These are phyloP conservation scores for Dolichomitus sp. DNA, from an alignment of 2,888 invertebrate species.

Conservation along the genomic window DNA sequence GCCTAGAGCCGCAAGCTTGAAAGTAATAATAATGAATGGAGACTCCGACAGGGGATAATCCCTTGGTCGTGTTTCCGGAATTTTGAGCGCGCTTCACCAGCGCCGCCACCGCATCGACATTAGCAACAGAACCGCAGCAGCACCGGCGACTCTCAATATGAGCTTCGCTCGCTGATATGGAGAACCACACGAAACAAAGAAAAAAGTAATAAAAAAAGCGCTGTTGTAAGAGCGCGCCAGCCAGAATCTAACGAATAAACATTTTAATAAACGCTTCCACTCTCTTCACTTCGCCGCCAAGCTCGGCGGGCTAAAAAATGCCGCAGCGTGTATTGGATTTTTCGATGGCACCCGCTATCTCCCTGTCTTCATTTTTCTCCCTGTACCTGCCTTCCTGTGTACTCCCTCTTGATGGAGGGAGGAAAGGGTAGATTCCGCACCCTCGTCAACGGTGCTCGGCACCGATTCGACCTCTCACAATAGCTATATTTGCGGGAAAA, in stretches of 20 bases:
- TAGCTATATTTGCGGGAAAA: constrained; percentile 30
- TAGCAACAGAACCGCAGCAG: constrained; percentile 36
- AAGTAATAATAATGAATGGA: constrained; percentile 67
- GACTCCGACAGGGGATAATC: constrained; percentile 62
- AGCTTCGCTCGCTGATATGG: constrained; percentile 50
- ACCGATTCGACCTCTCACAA: constrained; percentile 6
- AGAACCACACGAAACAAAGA: constrained; percentile 19
- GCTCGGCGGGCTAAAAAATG: constrained; percentile 42
- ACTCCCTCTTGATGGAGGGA: constrained; percentile 15
- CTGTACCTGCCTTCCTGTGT: constrained; percentile 21
- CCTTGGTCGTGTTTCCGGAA: constrained; percentile 65
- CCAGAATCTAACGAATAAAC: constrained; percentile 72
- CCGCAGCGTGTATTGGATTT: constrained; percentile 50
- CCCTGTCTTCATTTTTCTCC: constrained; percentile 19
- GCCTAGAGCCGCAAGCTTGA: constrained; percentile 54
- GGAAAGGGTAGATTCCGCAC: constrained; percentile 32
- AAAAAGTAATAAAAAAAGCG: constrained; percentile 42
- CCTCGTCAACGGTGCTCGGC: not conserved
- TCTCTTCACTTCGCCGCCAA: constrained; percentile 45
- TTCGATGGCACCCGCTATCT: constrained; percentile 45
- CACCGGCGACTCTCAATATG: constrained; percentile 38
- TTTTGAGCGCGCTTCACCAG: constrained; percentile 44
- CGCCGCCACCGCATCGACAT: constrained; percentile 30
- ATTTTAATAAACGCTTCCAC: constrained; percentile 75
- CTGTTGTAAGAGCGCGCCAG: constrained; percentile 12